Evolutionary conservation across 1,140 invertebrate genomes (phyloP), one percentile per base, ranked within the genome.

Genomic region (Drosophila sp.): DNA sequence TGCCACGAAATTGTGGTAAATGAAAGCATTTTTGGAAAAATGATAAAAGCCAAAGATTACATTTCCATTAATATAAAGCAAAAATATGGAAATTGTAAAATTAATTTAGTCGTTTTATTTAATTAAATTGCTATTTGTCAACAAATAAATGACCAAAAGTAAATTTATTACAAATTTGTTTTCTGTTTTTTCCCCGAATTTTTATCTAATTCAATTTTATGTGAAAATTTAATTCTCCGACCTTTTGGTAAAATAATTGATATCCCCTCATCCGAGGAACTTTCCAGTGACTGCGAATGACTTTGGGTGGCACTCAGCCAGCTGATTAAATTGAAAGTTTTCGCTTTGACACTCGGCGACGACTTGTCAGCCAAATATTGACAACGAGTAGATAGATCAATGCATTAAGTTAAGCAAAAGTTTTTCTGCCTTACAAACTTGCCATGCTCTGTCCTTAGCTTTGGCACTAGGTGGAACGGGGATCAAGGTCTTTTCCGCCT

Each of bases 281-380:
- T 47, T 47, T 47, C 6, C 23, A 23, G 17, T 47, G 44, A 50
- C 23, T 27, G 44, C 56, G n/a, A 55, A 10, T n/a, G 30, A 23
- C 17, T 58, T 6, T 32, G 47, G 30, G 72, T 85, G 80, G 80
- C 80, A 85, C 56, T 85, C 41, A 62, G 67, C 67, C 73, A 76
- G 27, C 82, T 86, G 82, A 86, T 86, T 86, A 81, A 81, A 81
- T 81, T 80, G 71, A 81, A 86, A 86, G 72, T 79, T 86, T 79
- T 29, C 40, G 27, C 56, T 70, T n/a, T 66, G 64, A 75, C 25
- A 60, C 64, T 71, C 68, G 66, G 40, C 67, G 64, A 47, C 65
- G 84, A 86, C 75, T 86, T 82, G 76, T 85, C 83, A 82, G 75
- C 76, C 79, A 82, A 86, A 86, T 86, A 86, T 86, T 86, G 82